Evolutionary conservation across 1,140 invertebrate genomes (phyloP), one percentile per base, ranked within the genome.

Genomic region (Drosophila jambulina): DNA sequence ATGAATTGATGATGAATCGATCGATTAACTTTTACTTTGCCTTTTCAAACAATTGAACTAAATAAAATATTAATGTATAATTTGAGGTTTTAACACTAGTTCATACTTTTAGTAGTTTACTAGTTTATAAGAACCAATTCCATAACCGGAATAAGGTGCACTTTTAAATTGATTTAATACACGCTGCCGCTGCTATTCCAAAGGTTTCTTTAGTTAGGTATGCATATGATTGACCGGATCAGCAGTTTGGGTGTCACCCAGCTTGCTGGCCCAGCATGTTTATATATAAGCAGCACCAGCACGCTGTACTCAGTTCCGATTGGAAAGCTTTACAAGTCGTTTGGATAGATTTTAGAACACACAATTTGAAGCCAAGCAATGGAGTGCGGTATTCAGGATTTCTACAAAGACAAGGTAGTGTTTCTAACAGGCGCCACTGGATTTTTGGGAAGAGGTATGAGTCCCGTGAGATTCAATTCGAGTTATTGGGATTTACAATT

Each of bases 401-500:
- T 75, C 45, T 75, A 56, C 13, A 74, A 40, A 6, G 56, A 75
- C 23, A 75, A 75, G 27, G 48, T 23, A 1, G 57, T 75, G 10
- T 62, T 75, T 6, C 4, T 75, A 0, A 75, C 71, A 21, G 71
- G 71, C 10, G 68, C 53, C 15, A 75, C 71, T 0, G 71, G 71
- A 27, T 75, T 75, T 34, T 21, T 75, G 32, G 70, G 70, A 27
- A 74, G 43, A 45, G 70, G 70, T 74, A 45, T 29, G 8, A 8
- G 17, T 2, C 6, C 2, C 15, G 13, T 15, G 17, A 64, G 4
- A 10, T 29, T 63, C 2, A 4, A 29, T n/a, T 40, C 7, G 5
- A 27, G 5, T 15, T 4, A 3, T 15, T 17, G 9, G 9, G 15
- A 17, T 10, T n/a, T 7, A 34, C 43, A 17, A 17, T 4, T 21